Conservation (phyloP, 2,113 vertebrate species). For the Sterna hirundo region DNA sequence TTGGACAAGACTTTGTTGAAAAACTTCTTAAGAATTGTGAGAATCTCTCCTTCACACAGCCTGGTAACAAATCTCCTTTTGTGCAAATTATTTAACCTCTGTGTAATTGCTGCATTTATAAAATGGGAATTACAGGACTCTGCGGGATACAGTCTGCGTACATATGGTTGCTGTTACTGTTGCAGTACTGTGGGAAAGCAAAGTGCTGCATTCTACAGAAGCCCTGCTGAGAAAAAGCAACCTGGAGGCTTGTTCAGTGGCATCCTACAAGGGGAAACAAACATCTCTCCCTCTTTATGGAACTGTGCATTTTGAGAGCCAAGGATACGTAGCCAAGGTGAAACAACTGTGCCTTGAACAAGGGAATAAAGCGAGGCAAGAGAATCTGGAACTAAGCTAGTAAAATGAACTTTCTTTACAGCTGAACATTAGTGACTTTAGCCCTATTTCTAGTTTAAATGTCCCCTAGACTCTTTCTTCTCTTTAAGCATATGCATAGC, state of each 20-base stretch:
- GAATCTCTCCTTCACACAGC: background rate
- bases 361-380: background rate
- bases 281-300: background rate
- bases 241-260: background rate
- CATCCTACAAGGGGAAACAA: background rate
- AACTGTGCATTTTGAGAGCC: background rate
- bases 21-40: background rate
- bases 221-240: background rate
- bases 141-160: background rate
- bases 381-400: background rate
- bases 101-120: background rate
- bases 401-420: background rate
- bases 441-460: background rate
- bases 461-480: background rate
- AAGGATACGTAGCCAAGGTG: background rate
- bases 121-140: background rate
- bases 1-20: background rate
- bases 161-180: background rate
- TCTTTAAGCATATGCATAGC: background rate
- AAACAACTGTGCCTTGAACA: background rate
- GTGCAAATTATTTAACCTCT: conserved; percentile 1
- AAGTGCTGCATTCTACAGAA: background rate
- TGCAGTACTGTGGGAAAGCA: background rate
- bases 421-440: background rate
- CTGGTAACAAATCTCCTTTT: background rate